Percentiles rank a stretch among this genome's conserved stretches.
phyloP scores from a whole-genome alignment of 92 coral and sea anemone genomes.

The Siderastrea radians region DNA sequence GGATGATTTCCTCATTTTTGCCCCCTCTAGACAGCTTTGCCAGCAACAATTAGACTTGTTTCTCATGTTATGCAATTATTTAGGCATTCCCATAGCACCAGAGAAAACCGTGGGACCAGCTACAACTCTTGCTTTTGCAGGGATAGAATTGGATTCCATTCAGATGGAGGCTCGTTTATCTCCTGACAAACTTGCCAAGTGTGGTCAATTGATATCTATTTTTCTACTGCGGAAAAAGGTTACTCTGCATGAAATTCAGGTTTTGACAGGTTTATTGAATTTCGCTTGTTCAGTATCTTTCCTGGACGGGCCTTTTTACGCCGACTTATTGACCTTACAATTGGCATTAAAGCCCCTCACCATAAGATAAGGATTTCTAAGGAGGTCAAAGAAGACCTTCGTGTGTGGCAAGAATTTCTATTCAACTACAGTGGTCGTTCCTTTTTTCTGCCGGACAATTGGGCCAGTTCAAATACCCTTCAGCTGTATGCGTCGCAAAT shows the following conservation, averaged over 20 bases:
- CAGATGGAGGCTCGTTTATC: slow-evolving; percentile 64
- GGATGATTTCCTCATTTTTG: slow-evolving; percentile 52
- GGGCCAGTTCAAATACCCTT: no score
- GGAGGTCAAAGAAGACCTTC: no score
- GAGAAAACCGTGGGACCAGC: no score
- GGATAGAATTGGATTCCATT: slow-evolving; percentile 55
- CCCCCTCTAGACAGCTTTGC: slow-evolving; percentile 29
- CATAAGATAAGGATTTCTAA: no score
- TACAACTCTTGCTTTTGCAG: slow-evolving; percentile 56
- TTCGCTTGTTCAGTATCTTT: slow-evolving; percentile 52
- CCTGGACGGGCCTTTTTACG: no score
- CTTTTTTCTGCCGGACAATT: no score
- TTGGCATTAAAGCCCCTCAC: no score
- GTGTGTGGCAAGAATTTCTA: no score
- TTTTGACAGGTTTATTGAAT: slow-evolving; percentile 61
- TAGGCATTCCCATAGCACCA: no score
- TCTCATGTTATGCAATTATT: slow-evolving; percentile 17
- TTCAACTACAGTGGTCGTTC: no score
- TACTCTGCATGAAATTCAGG: slow-evolving; percentile 42
- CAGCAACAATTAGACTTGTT: slow-evolving; percentile 8
- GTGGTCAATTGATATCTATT: neutral
- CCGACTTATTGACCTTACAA: no score
- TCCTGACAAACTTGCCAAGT: slow-evolving; percentile 51
- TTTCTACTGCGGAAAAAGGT: slow-evolving; percentile 42
- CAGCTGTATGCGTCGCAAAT: no score